These are phyloP conservation scores for Ophraella communa DNA, from an alignment of 2,888 invertebrate genomes.

Conservation along the genomic window DNA sequence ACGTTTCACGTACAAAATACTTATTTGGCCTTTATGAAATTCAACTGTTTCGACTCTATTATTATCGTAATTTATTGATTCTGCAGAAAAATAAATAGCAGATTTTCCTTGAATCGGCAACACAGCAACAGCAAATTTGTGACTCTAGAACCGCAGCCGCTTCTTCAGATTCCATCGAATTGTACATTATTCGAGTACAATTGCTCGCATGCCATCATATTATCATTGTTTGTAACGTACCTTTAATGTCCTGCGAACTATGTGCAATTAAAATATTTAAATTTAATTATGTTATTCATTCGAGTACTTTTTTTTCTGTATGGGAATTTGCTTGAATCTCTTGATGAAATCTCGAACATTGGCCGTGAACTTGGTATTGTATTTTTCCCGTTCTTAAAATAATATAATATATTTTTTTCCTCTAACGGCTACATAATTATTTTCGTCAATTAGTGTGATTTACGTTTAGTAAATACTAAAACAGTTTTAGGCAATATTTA, in stretches of 20 bases:
- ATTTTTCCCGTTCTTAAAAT: conserved; percentile 8
- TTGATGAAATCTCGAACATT: conserved; percentile 26
- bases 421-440: conserved; percentile 27
- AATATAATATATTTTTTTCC: no score
- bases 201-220: conserved; percentile 22
- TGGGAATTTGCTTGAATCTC: conserved; percentile 27
- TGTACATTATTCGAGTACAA: conserved; percentile 25
- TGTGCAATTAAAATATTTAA: conserved; percentile 39
- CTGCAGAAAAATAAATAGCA: neutral
- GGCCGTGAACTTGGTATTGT: conserved; percentile 35
- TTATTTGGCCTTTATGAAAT: no score
- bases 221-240: conserved; percentile 32
- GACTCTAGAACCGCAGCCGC: neutral
- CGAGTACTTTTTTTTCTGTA: conserved; percentile 20
- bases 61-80: no score
- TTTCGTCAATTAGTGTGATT: neutral
- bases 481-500: no score
- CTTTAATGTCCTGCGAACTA: conserved; percentile 25
- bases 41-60: no score
- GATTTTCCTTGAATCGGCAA: neutral
- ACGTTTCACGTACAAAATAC: no score
- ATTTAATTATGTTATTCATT: conserved; percentile 37
- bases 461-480: no score
- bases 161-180: conserved; percentile 19
- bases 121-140: neutral